These are phyloP conservation scores for Pseudorhiza aurosa DNA, from an alignment of 30 jellyfish, hydroid and myxozoan genomes.

Conservation along the genomic window DNA sequence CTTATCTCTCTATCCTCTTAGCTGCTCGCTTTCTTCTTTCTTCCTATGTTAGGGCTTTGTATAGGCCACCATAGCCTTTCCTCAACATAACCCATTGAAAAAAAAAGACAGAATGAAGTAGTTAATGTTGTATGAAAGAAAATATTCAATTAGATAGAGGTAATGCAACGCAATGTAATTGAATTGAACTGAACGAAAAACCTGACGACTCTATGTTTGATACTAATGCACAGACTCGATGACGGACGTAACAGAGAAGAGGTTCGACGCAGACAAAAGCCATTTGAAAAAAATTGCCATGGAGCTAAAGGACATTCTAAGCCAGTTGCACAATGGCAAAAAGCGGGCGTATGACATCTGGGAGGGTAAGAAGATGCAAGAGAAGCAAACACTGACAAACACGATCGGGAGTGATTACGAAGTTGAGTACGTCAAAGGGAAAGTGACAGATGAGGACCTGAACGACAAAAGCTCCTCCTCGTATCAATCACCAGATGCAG, in stretches of 20 bases:
- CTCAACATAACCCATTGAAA: too few species aligned
- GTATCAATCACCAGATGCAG: conserved; percentile 75
- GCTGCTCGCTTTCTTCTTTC: too few species aligned
- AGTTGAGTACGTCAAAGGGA: conserved; percentile 50
- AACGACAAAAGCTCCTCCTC: conserved; percentile 12
- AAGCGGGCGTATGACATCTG: conserved; percentile 47
- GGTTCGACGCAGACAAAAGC: conserved; percentile 55
- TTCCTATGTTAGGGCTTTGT: too few species aligned
- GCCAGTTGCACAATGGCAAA: conserved; percentile 53
- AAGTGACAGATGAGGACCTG: conserved; percentile 56
- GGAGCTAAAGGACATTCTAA: conserved; percentile 80
- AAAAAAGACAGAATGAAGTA: too few species aligned
- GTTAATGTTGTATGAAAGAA: too few species aligned
- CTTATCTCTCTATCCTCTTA: too few species aligned
- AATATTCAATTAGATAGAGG: too few species aligned
- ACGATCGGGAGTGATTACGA: conserved; percentile 69
- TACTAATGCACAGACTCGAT: conserved; percentile 34
- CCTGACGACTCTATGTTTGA: too few species aligned
- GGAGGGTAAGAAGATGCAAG: conserved; percentile 35
- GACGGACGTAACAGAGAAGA: conserved; percentile 41
- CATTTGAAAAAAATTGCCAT: conserved; percentile 59
- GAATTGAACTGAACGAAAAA: too few species aligned
- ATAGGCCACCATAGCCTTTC: too few species aligned
- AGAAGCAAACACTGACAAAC: conserved; percentile 31
- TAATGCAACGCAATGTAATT: too few species aligned